A percentile compares a stretch with the other conserved stretches of the same genome.
Conservation (phyloP, 2,113 vertebrate genomes). For the Struthio camelus region DNA sequence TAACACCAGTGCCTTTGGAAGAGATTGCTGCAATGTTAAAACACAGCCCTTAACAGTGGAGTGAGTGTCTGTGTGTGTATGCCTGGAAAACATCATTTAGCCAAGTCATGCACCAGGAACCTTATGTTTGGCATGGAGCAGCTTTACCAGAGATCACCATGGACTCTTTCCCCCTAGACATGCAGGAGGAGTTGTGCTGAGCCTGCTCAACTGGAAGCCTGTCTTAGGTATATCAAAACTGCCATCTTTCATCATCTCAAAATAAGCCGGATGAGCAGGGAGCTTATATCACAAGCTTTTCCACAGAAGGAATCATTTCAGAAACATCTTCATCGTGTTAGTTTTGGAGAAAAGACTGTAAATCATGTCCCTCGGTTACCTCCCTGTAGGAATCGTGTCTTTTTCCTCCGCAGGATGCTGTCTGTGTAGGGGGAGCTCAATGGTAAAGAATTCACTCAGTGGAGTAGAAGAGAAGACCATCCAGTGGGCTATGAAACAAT, state of each 20-base stretch:
- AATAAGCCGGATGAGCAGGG: not conserved
- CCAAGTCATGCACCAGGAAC: not conserved
- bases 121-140: not conserved
- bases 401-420: not conserved
- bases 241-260: not conserved
- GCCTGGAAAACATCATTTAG: not conserved
- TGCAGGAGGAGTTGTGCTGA: not conserved
- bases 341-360: not conserved
- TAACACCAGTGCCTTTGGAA: not conserved
- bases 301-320: not conserved
- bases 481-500: not conserved
- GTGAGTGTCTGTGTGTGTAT: not conserved
- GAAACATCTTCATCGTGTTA: not conserved
- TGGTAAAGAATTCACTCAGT: not conserved
- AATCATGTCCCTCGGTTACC: not conserved
- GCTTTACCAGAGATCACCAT: not conserved
- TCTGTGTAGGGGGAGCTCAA: no score
- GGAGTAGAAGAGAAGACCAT: not conserved
- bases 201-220: not conserved
- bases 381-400: not conserved
- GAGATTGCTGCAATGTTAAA: not conserved
- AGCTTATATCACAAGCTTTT: not conserved
- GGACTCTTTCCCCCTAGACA: not conserved
- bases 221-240: not conserved
- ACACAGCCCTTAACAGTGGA: not conserved